Percentiles rank a stretch among this genome's conserved stretches.
Evolutionary conservation across 2,113 vertebrate species (phyloP).

Genomic region (Alethe diademata): DNA sequence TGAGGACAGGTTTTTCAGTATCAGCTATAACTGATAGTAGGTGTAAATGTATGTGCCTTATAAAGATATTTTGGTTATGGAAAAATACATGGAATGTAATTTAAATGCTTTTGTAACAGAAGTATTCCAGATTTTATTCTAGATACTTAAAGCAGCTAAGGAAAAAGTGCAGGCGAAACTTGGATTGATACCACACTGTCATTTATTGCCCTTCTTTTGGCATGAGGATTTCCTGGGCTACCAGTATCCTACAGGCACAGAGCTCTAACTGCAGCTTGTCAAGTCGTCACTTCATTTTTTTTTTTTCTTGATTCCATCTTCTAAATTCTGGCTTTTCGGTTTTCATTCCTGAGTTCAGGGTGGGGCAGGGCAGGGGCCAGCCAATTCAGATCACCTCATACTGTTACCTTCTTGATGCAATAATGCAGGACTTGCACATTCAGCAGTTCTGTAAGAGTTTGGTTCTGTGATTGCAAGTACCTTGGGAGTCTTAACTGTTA

Average conservation of each 20-base stretch:
- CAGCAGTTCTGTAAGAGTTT: neutral
- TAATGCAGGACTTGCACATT: neutral
- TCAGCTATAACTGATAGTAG: neutral
- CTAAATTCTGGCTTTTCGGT: neutral
- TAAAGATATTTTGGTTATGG: neutral
- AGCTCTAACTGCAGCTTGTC: neutral
- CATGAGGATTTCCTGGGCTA: neutral
- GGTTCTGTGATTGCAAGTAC: neutral
- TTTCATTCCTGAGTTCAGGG: neutral
- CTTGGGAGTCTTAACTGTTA: neutral
- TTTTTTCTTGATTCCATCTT: neutral
- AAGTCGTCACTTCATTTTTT: neutral
- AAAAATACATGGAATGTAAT: neutral
- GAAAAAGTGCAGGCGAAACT: neutral
- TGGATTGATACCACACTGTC: neutral
- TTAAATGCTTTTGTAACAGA: slow-evolving; percentile 1
- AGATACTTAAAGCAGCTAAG: neutral
- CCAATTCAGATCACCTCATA: neutral
- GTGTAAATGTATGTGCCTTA: slow-evolving; percentile 21
- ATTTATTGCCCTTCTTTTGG: neutral
- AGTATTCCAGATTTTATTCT: neutral
- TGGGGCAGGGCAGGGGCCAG: neutral
- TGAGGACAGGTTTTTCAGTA: neutral
- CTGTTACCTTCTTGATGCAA: neutral
- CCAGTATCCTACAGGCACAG: neutral